phyloP scores from a whole-genome alignment of 1,140 invertebrate species.

The Procambarus clarkii region DNA sequence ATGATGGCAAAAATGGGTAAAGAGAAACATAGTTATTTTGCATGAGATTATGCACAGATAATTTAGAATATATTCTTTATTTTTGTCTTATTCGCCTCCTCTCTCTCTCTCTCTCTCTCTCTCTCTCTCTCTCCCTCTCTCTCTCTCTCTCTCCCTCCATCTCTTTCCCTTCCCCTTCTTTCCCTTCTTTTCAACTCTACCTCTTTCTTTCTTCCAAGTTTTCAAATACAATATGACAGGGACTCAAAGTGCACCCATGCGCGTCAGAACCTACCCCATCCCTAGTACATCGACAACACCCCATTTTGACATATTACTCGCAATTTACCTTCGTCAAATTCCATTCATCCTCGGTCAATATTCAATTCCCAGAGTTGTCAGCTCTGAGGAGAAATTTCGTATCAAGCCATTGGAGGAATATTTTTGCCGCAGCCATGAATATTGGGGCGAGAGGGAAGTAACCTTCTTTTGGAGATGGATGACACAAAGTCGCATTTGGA shows the following conservation, averaged over 20 bases:
- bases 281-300: too few species aligned
- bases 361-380: not conserved
- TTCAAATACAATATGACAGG: not conserved
- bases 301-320: not conserved
- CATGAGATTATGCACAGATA: too few species aligned
- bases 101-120: not conserved
- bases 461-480: too few species aligned
- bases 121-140: not conserved
- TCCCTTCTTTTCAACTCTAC: too few species aligned
- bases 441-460: not conserved
- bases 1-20: too few species aligned
- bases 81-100: too few species aligned
- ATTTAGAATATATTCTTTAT: too few species aligned
- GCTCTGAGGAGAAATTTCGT: not conserved
- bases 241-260: not conserved
- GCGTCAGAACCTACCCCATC: too few species aligned
- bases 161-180: not conserved
- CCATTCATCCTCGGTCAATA: not conserved
- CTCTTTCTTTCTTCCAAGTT: not conserved
- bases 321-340: not conserved
- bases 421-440: not conserved
- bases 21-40: too few species aligned
- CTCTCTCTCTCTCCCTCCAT: not conserved
- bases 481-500: too few species aligned
- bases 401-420: not conserved